A percentile compares a stretch with the other conserved stretches of the same genome.
phyloP scores from a whole-genome alignment of 2,797 vertebrate genomes.

The Anguilla marmorata region DNA sequence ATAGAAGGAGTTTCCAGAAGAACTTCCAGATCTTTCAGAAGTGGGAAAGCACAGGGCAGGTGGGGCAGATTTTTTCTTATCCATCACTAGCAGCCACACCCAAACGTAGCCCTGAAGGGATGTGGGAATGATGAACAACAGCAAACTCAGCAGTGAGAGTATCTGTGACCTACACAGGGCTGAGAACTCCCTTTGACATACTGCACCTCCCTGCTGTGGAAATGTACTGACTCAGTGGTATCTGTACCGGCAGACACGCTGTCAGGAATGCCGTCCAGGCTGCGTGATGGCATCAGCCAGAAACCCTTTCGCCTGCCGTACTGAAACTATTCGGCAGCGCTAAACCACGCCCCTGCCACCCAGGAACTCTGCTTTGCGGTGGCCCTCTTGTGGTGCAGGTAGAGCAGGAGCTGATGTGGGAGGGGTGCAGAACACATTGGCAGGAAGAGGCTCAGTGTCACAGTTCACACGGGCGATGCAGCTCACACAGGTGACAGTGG shows the following conservation, averaged over 20 bases:
- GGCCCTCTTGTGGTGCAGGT: background rate
- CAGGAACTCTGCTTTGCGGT: background rate
- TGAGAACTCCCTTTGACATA: conserved; percentile 15
- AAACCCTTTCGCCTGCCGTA: background rate
- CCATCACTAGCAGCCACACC: conserved; percentile 4
- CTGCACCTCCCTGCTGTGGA: background rate
- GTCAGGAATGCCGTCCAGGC: background rate
- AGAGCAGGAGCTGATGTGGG: conserved; percentile 1
- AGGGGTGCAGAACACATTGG: background rate
- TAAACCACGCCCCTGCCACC: background rate
- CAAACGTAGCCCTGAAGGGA: conserved; percentile 3
- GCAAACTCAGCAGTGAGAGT: background rate
- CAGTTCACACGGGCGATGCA: background rate
- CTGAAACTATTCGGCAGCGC: background rate
- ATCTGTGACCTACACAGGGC: conserved; percentile 1
- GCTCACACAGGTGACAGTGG: background rate
- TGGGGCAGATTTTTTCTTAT: conserved; percentile 20
- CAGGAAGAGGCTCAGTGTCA: background rate
- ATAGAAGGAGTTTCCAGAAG: background rate
- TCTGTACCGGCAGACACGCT: background rate
- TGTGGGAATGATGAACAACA: background rate
- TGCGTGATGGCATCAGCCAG: background rate
- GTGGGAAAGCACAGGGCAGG: background rate
- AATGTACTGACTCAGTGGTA: background rate
- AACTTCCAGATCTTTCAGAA: background rate